phyloP scores from a whole-genome alignment of 2,888 invertebrate species.

The Lissonota sp. region DNA sequence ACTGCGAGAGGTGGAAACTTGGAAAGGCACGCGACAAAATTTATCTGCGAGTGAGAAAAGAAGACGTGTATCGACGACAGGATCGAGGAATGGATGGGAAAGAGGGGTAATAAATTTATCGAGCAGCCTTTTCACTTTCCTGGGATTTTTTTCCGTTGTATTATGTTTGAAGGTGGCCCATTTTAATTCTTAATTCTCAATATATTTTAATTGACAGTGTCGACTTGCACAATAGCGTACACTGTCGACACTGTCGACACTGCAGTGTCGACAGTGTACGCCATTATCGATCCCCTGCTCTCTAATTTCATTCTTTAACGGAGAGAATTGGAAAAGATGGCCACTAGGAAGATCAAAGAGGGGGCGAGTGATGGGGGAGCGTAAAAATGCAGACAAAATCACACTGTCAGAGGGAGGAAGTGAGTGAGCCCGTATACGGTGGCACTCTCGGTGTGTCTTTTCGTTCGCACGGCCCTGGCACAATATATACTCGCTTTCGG shows the following conservation, averaged over 20 bases:
- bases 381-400: neutral
- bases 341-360: conserved; percentile 51
- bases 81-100: conserved; percentile 8
- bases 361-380: conserved; percentile 7
- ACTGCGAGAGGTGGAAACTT: conserved; percentile 32
- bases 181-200: too few species aligned
- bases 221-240: too few species aligned
- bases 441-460: conserved; percentile 62
- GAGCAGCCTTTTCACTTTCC: too few species aligned
- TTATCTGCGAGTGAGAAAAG: conserved; percentile 13
- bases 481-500: neutral
- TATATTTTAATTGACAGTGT: too few species aligned
- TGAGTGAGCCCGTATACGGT: conserved; percentile 59
- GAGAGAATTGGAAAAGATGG: conserved; percentile 13
- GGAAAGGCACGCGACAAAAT: conserved; percentile 23
- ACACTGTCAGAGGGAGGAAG: conserved; percentile 8
- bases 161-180: too few species aligned
- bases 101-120: too few species aligned
- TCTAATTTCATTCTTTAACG: too few species aligned
- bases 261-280: too few species aligned
- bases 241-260: too few species aligned
- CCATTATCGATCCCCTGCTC: too few species aligned
- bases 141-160: too few species aligned
- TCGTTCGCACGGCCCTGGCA: neutral
- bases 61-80: conserved; percentile 57